Base-by-base conservation (phyloP, 2,797 vertebrate species). In the Bradypodion ventrale region DNA sequence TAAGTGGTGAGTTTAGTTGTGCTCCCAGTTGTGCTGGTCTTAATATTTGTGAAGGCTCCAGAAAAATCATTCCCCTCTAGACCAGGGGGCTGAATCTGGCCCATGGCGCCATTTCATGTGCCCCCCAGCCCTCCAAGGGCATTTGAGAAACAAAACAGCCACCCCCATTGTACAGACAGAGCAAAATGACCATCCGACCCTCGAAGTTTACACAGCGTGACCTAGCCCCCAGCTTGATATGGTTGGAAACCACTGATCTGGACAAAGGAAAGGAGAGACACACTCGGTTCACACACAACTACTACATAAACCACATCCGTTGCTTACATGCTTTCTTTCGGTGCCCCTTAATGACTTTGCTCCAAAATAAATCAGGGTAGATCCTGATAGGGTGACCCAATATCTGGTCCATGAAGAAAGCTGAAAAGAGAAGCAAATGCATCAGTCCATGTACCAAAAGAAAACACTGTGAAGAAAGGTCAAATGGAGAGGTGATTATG, bases 361-460 rank as follows among this genome's bases (percentile, higher is more conserved):
- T 85, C 97, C 97, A 0, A 97, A 99, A 91, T 98, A 99, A 3
- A 97, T 96, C 82, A 99, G 97, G 27, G 97, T 97, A 78, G 98
- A 97, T 87, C 97, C 98, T 74, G 98, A 97, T 82, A 99, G 96
- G 21, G 93, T 95, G 89, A 99, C 97, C 98, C 98, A 99, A 90
- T 98, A 99, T 75, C 98, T 97, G 75, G 97, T 98, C 98, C 98
- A 99, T 0, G 98, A 98, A 2, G 98, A 97, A 77, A 99, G 95
- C 98, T 99, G 86, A 87, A 82, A 83, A 42, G 76, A 70, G 75
- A 82, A 83, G 52, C 19, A 70, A 12, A 42, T 70, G 5, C 7
- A n/a, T n/a, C 7, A 23, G 21, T 44, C 27, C 83, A 46, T 85
- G 6, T 75, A 83, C 52, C 46, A 83, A 88, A 27, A 80, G n/a